Conservation (phyloP, 2,113 vertebrate species). For the Piaya cayana region DNA sequence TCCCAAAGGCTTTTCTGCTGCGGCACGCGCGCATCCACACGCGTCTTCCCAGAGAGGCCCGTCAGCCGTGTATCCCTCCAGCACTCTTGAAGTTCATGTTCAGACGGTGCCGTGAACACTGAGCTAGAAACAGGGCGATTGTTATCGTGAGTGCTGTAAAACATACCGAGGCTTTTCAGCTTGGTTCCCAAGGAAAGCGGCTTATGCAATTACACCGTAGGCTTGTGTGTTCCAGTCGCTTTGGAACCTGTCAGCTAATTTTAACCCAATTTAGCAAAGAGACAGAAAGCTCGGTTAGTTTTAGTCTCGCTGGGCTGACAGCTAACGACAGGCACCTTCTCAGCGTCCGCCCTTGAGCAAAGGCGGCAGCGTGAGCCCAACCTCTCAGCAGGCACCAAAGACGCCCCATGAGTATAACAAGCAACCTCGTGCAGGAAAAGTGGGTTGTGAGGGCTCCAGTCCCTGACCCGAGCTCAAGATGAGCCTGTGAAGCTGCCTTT, state of each 20-base stretch:
- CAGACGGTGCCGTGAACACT: not conserved
- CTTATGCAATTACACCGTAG: conserved; percentile 30
- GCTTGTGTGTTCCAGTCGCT: not conserved
- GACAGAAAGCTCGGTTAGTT: not conserved
- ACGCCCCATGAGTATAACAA: not conserved
- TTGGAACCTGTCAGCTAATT: conserved; percentile 61
- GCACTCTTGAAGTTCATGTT: not conserved
- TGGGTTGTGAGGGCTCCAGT: not conserved
- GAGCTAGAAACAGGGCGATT: not conserved
- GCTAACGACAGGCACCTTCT: conserved; percentile 28
- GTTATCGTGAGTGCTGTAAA: not conserved
- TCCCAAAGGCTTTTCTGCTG: not conserved
- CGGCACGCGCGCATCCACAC: not conserved
- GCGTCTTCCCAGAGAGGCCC: not conserved
- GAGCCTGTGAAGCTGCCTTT: not conserved
- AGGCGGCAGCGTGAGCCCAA: not conserved
- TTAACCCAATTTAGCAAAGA: conserved; percentile 11
- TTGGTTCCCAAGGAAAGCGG: conserved; percentile 11
- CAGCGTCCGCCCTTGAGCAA: not conserved
- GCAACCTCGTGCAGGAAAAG: not conserved
- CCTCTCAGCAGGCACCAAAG: not conserved
- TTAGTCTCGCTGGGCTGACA: conserved; percentile 32
- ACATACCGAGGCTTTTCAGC: not conserved
- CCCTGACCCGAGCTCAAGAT: not conserved
- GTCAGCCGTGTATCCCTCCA: not conserved